These are phyloP conservation scores for Perdita meconis DNA, from an alignment of 2,888 invertebrate species.

Conservation along the genomic window DNA sequence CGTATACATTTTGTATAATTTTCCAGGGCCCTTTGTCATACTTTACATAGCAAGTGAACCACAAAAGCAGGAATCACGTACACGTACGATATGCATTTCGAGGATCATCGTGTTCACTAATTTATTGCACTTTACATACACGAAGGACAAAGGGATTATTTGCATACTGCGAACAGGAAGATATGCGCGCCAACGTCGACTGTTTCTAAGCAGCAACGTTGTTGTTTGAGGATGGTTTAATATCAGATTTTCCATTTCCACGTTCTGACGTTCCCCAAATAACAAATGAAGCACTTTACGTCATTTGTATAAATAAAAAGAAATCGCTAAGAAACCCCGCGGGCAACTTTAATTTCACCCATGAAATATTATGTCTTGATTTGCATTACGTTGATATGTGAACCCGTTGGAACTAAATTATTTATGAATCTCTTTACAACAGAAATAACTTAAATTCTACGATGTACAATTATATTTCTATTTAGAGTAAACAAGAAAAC, in stretches of 20 bases:
- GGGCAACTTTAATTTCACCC: too few relatives aligned
- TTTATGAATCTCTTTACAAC: too few relatives aligned
- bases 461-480: too few relatives aligned
- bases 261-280: not conserved
- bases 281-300: too few relatives aligned
- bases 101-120: conserved; percentile 33
- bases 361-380: too few relatives aligned
- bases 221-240: not conserved
- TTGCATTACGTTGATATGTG: too few relatives aligned
- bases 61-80: conserved; percentile 22
- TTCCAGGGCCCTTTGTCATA: conserved; percentile 23
- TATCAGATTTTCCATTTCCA: not conserved
- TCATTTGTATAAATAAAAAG: too few relatives aligned
- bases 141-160: conserved; percentile 19
- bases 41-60: conserved; percentile 30
- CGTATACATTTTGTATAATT: conserved; percentile 2
- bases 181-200: not conserved
- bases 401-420: too few relatives aligned
- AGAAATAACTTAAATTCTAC: too few relatives aligned
- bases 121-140: conserved; percentile 29
- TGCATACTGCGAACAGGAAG: conserved; percentile 26
- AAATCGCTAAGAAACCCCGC: too few relatives aligned
- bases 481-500: too few relatives aligned
- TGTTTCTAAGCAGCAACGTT: conserved; percentile 4
- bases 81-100: conserved; percentile 30